phyloP scores from a whole-genome alignment of 2,888 invertebrate genomes.

The Drosophila picticornis region DNA sequence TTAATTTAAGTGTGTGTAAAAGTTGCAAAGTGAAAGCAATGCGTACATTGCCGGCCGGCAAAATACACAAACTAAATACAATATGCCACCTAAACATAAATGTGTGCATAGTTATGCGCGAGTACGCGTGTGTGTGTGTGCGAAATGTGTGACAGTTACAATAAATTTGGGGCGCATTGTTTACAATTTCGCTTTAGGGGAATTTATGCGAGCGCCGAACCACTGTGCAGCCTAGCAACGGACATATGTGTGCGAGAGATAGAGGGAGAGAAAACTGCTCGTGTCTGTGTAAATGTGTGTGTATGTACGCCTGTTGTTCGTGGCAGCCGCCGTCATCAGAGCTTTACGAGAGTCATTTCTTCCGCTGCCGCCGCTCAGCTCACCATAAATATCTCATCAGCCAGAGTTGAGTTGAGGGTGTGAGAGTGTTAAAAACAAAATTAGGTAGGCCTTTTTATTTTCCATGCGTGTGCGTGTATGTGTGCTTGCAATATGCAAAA shows the following conservation, averaged over 20 bases:
- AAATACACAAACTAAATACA: conserved; percentile 1
- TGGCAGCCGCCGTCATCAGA: conserved; percentile 6
- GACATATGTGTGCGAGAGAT: conserved; percentile 8
- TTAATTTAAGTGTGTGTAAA: conserved; percentile 8
- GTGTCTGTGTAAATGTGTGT: conserved; percentile 22
- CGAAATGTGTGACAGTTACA: conserved; percentile 9
- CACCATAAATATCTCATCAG: conserved; percentile 11
- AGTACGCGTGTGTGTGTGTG: background rate
- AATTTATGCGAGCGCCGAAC: conserved; percentile 33
- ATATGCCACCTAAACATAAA: background rate
- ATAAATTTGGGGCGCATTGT: conserved; percentile 22
- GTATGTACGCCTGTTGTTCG: conserved; percentile 26
- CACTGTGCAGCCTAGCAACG: conserved; percentile 44
- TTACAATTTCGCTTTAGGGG: conserved; percentile 25
- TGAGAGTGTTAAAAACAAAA: conserved; percentile 64
- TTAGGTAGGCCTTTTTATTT: conserved; percentile 45
- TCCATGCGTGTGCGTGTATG: conserved; percentile 11
- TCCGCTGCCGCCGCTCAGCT: conserved; percentile 19
- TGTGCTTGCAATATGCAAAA: conserved; percentile 54
- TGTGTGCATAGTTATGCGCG: background rate
- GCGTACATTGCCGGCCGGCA: conserved; percentile 47
- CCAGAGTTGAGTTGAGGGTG: conserved; percentile 15
- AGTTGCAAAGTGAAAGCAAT: conserved; percentile 32
- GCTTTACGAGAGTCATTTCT: conserved; percentile 31
- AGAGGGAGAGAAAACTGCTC: conserved; percentile 26